A percentile compares a stretch with the other conserved stretches of the same genome.
phyloP scores from a whole-genome alignment of 1,140 invertebrate species.

The Arctopsyche grandis region DNA sequence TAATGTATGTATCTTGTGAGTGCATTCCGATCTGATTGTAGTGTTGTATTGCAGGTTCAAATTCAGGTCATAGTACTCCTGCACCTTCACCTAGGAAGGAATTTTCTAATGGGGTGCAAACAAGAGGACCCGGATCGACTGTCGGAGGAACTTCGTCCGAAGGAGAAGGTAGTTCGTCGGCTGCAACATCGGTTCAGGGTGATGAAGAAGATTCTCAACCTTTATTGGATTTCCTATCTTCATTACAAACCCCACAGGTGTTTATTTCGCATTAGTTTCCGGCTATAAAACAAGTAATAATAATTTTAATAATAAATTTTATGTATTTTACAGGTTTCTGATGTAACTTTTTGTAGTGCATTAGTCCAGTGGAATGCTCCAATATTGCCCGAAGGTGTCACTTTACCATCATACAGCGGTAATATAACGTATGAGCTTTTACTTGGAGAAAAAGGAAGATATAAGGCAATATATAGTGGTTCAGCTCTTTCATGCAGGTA shows the following conservation, averaged over 20 bases:
- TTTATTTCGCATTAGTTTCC: slow-evolving; percentile 49
- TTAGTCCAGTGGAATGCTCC: slow-evolving; percentile 82
- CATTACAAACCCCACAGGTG: slow-evolving; percentile 78
- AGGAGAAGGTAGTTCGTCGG: slow-evolving; percentile 75
- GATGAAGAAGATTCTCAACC: slow-evolving; percentile 73
- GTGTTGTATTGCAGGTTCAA: slow-evolving; percentile 57
- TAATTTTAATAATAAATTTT: background rate
- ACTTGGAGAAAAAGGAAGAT: slow-evolving; percentile 81
- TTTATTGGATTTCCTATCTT: slow-evolving; percentile 76
- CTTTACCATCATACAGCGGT: slow-evolving; percentile 59
- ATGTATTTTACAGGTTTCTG: slow-evolving; percentile 71
- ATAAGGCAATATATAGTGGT: slow-evolving; percentile 82
- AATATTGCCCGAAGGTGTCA: slow-evolving; percentile 68
- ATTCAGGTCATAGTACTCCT: slow-evolving; percentile 65
- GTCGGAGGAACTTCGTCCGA: slow-evolving; percentile 75
- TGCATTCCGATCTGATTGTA: no score
- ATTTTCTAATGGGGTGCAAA: slow-evolving; percentile 63
- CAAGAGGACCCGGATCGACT: slow-evolving; percentile 66
- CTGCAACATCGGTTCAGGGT: slow-evolving; percentile 72
- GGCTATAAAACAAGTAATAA: background rate
- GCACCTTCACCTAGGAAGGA: slow-evolving; percentile 71
- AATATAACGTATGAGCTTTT: slow-evolving; percentile 82
- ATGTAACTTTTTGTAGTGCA: slow-evolving; percentile 80
- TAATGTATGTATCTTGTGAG: no score
- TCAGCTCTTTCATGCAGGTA: slow-evolving; percentile 74